phyloP scores from a whole-genome alignment of 1,140 invertebrate species.

The Bombus soroeensis region DNA sequence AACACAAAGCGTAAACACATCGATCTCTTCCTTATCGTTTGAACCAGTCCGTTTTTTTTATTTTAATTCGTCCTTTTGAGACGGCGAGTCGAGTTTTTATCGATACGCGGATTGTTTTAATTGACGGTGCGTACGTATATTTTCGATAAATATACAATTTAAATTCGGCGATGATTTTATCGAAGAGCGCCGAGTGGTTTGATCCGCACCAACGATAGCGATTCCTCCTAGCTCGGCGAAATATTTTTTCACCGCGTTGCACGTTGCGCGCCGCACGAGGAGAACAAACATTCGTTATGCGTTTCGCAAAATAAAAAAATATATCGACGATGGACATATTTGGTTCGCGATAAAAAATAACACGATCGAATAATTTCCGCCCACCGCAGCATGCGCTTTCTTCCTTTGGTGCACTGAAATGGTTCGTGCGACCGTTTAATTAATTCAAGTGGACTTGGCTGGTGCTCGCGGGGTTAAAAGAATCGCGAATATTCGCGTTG shows the following conservation, averaged over 20 bases:
- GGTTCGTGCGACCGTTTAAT: conserved; percentile 40
- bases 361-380: background rate
- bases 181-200: background rate
- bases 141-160: conserved; percentile 25
- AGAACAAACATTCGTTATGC: conserved; percentile 5
- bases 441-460: conserved; percentile 54
- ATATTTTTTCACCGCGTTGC: background rate
- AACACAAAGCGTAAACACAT: no score
- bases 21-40: no score
- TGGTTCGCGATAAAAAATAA: conserved; percentile 4
- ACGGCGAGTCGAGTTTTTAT: background rate
- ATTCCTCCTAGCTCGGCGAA: background rate
- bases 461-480: background rate
- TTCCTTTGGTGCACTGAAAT: background rate
- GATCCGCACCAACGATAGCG: background rate
- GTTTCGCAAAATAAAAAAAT: background rate
- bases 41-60: no score
- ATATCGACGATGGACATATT: background rate
- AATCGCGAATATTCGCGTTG: conserved; percentile 14
- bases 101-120: conserved; percentile 7
- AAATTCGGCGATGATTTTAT: background rate
- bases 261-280: background rate
- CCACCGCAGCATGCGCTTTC: background rate
- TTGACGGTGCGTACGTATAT: conserved; percentile 5
- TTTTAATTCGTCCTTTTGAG: background rate